Evolutionary conservation across 37 sponge, comb jelly and placozoan genomes (phyloP).

Genomic region (Theonella swinhoei): DNA sequence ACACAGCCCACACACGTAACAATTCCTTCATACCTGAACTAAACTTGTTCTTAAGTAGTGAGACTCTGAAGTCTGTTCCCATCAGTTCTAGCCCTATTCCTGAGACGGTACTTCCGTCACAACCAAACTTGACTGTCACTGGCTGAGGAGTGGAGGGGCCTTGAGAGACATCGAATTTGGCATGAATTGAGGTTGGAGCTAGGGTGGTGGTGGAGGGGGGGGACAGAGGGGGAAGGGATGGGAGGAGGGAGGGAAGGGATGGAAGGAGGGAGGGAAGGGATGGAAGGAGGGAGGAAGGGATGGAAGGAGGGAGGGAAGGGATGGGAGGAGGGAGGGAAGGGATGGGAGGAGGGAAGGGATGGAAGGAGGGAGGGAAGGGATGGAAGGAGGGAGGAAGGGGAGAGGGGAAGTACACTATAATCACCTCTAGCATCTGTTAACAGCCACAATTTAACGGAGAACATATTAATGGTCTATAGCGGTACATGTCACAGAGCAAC

Average conservation of each 20-base stretch:
- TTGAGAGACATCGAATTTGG: slow-evolving; percentile 59
- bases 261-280: no score
- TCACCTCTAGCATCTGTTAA: no score
- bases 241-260: no score
- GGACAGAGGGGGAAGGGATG: no score
- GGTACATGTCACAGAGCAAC: no score
- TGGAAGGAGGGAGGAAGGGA: no score
- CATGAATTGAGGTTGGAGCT: slow-evolving; percentile 37
- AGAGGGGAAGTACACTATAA: no score
- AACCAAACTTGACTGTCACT: slow-evolving; percentile 33
- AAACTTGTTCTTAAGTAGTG: slow-evolving; percentile 52
- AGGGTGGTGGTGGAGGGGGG: background rate
- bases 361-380: no score
- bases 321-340: background rate
- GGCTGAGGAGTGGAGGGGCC: slow-evolving; percentile 57
- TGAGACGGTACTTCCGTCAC: slow-evolving; percentile 64
- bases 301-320: background rate
- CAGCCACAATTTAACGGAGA: no score
- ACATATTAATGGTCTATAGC: no score
- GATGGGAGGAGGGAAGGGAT: background rate
- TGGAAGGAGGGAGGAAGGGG: background rate
- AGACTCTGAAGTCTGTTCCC: slow-evolving; percentile 39
- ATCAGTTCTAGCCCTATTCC: slow-evolving; percentile 49
- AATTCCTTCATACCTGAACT: slow-evolving; percentile 69
- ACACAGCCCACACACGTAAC: no score